These are phyloP conservation scores for Noctilio leporinus DNA, from an alignment of 2,113 vertebrate species.

Conservation along the genomic window DNA sequence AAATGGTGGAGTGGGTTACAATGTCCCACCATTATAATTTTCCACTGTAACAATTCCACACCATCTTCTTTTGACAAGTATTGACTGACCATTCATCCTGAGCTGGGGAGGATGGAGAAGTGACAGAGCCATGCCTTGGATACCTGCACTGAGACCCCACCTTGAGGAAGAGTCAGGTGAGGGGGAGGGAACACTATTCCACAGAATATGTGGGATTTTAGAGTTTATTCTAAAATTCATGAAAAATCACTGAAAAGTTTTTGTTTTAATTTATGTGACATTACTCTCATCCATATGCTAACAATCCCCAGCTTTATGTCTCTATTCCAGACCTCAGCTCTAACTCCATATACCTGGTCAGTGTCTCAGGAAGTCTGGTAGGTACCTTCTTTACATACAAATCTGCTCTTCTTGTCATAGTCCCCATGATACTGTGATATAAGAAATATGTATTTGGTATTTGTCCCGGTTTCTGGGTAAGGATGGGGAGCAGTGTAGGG, in stretches of 20 bases:
- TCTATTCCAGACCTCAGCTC: neutral
- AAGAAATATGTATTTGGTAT: neutral
- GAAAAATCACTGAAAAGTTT: neutral
- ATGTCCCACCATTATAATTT: too few species aligned
- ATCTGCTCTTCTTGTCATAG: neutral
- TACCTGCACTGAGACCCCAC: neutral
- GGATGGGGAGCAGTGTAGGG: neutral
- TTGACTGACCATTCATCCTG: neutral
- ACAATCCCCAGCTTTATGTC: neutral
- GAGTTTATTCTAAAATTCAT: neutral
- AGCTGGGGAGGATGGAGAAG: neutral
- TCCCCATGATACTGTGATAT: neutral
- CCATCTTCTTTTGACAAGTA: neutral
- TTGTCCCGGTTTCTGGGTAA: neutral
- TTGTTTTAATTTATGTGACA: neutral
- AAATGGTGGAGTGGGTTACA: too few species aligned
- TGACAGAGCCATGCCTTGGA: rapidly evolving
- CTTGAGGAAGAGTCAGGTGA: neutral
- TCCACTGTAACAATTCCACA: too few species aligned
- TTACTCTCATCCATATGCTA: neutral
- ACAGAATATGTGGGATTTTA: neutral
- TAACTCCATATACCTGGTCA: neutral
- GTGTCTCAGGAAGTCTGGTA: neutral
- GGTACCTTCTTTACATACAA: neutral
- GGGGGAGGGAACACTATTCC: rapidly evolving